Base-by-base conservation (phyloP, 2,797 vertebrate genomes). In the Cercopithecus mitis region DNA sequence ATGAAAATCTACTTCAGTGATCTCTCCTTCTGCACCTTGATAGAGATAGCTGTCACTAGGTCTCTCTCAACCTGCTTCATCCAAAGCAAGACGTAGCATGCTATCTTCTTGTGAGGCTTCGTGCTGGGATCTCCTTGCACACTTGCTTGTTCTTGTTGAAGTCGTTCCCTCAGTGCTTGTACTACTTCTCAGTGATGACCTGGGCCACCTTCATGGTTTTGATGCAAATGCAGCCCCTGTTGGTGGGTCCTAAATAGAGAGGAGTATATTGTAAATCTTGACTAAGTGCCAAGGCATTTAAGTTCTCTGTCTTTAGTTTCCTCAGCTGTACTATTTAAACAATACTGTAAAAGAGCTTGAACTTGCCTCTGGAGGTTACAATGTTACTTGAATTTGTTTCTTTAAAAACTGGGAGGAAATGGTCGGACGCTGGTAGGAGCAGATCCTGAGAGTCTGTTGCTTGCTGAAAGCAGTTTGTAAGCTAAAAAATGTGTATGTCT, bases 21-120 rank as follows among this genome's bases (percentile, higher is more conserved):
- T 25, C n/a, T 39, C 13, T 81, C 79, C 96, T 99, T 99, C 98
- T 72, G 5, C 77, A 55, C 9, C 30, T 45, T 25, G 20, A 43
- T 45, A 47, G 20, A 43, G 20, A 17, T 20, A 8, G n/a, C 20
- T 17, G 20, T 72, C 14, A 17, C 5, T 0, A 17, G 20, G 36
- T 64, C 47, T 55, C 64, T 41, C 36, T 72, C 27, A 82, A 72
- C 33, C 45, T 0, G 12, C 45, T 90, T 33, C 45, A n/a, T 55
- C 30, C 7, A 2, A 70, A 27, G 36, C 11, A 5, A 55, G 61
- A 52, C 13, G 7, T 5, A 39, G 22, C 4, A 24, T 50, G 52
- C 25, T 30, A 30, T 39, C 52, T 75, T 58, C 41, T 61, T 58
- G 50, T 52, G 52, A 13, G 36, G 19, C 7, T 67, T 67, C 33